Evolutionary conservation across 2,888 invertebrate species (phyloP), one percentile per base, ranked within the genome.

Genomic region (Leptothorax acervorum): DNA sequence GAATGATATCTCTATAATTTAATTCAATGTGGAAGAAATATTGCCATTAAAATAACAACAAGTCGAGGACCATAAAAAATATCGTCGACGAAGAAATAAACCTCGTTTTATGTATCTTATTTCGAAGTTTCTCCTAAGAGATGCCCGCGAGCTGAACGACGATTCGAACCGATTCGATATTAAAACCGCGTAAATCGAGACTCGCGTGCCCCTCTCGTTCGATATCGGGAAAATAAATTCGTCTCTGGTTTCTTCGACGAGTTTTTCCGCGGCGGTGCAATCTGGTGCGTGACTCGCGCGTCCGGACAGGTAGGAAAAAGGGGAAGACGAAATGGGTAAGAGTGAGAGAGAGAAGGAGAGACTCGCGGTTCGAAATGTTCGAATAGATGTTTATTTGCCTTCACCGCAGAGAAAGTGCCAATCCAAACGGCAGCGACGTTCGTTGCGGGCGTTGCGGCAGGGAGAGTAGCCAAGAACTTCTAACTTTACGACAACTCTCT

Each of bases 401-500:
- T 91, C 91, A 88, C 91, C 88, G 86, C 87, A 84, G 92, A 92
- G 92, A 92, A 92, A 92, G 92, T 92, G 90, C 84, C 85, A 88
- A 86, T 83, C 60, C 55, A 42, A 78, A 78, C 28, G 28, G 76
- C 70, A 78, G 63, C 83, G 71, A 23, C 39, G 55, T 57, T 60
- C 75, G 60, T 48, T 82, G 83, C 76, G 76, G 66, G 85, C 86
- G 60, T 65, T 48, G 84, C 68, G 88, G 86, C 86, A 87, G 90
- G 92, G 92, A 93, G 93, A 92, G 92, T 93, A 91, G 92, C 92
- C 92, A 87, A 92, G 91, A 92, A 92, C 91, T 91, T 92, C 92
- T 92, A 92, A 89, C 90, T 92, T 90, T 87, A 89, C 89, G 87
- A 85, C 90, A 83, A 89, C 92, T 92, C 92, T 91, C 90, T 91